These are phyloP conservation scores for Diaperis boleti DNA, from an alignment of 2,888 invertebrate genomes.

Conservation along the genomic window DNA sequence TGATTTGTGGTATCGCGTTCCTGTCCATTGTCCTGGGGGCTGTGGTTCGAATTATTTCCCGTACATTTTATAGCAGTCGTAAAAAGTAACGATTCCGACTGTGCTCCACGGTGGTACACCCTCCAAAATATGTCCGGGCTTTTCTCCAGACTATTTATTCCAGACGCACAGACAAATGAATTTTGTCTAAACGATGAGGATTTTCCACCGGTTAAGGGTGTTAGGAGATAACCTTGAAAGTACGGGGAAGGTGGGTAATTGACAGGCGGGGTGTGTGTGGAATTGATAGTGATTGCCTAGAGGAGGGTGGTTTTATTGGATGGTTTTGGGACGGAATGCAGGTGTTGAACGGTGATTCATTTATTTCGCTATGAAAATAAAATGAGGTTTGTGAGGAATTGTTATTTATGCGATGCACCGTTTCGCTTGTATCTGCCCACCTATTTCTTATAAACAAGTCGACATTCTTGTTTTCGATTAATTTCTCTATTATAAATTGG, in stretches of 20 bases:
- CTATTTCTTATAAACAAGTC: neutral
- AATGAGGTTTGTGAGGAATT: neutral
- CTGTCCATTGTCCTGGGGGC: slow-evolving; percentile 51
- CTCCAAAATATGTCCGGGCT: slow-evolving; percentile 49
- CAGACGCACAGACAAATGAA: slow-evolving; percentile 34
- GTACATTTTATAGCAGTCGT: slow-evolving; percentile 57
- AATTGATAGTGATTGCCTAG: slow-evolving; percentile 6
- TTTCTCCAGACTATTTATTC: slow-evolving; percentile 41
- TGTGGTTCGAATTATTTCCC: slow-evolving; percentile 53
- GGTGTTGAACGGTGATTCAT: slow-evolving; percentile 8
- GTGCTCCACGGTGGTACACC: slow-evolving; percentile 41
- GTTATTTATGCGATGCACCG: neutral
- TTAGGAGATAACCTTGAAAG: slow-evolving; percentile 25
- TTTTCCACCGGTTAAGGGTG: slow-evolving; percentile 26
- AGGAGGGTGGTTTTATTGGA: slow-evolving; percentile 9
- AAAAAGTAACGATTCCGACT: slow-evolving; percentile 55
- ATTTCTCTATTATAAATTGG: neutral
- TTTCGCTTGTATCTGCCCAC: slow-evolving; percentile 3
- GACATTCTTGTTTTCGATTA: neutral
- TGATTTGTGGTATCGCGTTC: slow-evolving; percentile 50
- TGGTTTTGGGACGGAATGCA: slow-evolving; percentile 9
- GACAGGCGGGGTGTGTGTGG: slow-evolving; percentile 12
- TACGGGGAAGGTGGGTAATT: slow-evolving; percentile 21
- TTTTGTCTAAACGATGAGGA: slow-evolving; percentile 26
- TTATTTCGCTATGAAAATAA: neutral